Percentiles rank a stretch among this genome's conserved stretches.
These are phyloP conservation scores for Austrofundulus limnaeus DNA, from an alignment of 2,113 vertebrate species.

Conservation along the genomic window DNA sequence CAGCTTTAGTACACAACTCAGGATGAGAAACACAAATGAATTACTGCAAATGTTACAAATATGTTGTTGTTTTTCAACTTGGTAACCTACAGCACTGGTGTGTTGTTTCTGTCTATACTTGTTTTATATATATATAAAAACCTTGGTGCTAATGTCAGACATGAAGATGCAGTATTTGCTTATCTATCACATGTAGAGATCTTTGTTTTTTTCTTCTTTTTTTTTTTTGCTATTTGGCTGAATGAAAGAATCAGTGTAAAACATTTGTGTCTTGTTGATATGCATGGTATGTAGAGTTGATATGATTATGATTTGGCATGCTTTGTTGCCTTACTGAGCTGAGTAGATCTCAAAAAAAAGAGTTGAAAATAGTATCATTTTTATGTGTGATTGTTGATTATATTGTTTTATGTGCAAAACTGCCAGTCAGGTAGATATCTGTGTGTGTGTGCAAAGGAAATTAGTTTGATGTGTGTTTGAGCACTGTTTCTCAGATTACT, in stretches of 20 bases:
- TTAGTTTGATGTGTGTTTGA: slow-evolving; percentile 21
- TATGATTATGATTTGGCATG: slow-evolving; percentile 2
- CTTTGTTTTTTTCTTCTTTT: slow-evolving; percentile 3
- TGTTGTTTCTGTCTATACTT: slow-evolving; percentile 40
- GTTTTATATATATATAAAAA: slow-evolving; percentile 44
- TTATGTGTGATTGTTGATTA: slow-evolving; percentile 42
- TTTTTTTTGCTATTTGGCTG: slow-evolving; percentile 27
- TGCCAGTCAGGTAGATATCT: slow-evolving; percentile 64
- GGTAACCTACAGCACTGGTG: slow-evolving; percentile 26
- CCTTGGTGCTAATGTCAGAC: slow-evolving; percentile 77
- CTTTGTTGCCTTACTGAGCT: slow-evolving; percentile 45
- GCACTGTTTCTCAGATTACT: slow-evolving; percentile 22
- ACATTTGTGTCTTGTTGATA: slow-evolving; percentile 13
- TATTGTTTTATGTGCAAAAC: slow-evolving; percentile 40
- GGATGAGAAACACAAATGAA: slow-evolving; percentile 53
- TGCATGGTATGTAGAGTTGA: slow-evolving; percentile 13
- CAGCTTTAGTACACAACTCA: slow-evolving; percentile 69
- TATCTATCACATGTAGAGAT: slow-evolving; percentile 31
- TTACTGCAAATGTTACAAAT: slow-evolving; percentile 20
- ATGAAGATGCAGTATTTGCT: slow-evolving; percentile 38
- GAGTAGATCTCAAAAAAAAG: slow-evolving; percentile 72
- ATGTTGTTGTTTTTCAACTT: slow-evolving; percentile 14
- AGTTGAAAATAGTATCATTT: slow-evolving; percentile 29
- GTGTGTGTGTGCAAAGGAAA: slow-evolving; percentile 11
- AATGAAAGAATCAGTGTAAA: background rate